Base-by-base conservation (phyloP, 1,140 invertebrate genomes). In the Penaeus chinensis region DNA sequence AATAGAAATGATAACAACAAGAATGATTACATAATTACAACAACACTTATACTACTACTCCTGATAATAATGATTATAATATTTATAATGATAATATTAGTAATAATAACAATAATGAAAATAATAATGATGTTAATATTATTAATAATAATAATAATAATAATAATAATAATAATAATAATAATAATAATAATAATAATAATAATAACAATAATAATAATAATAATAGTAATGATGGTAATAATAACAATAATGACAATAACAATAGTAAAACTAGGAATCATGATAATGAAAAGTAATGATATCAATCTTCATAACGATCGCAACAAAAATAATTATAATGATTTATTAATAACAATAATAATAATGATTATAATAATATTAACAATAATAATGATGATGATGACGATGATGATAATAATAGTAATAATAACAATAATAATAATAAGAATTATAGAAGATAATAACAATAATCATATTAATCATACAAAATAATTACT, bases 1-100 rank as follows among this genome's bases (percentile, higher is more conserved):
- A 79, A 54, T 79, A 60, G 37, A 37, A 79, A 79, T 47, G 37
- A 79, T 79, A 79, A 79, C 37, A 47, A 79, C 37, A 79, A 79
- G 0, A 79, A 79, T 79, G 37, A 79, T 60, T 60, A 79, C 60
- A 79, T 79, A 79, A 79, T 37, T 8, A 79, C 37, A 42, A 79
- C 19, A 79, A 37, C n/a, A 54, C 16, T 79, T 1, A 79, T 79
- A 79, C 10, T 79, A 42, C 42, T 47, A 79, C 18, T 42, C 0
- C 5, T 80, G n/a, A 60, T 80, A 16, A 80, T 61, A 60, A 80
- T n/a, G 24, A 80, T 80, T 20, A 80, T 60, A 60, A 47, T 80
- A 13, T 8, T 42, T 1, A 79, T 79, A 20, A 42, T 77, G 8
- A 42, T 77, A 32, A 42, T 77, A 32, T 5, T 10, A 32, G 16